These are phyloP conservation scores for Phoxinus phoxinus DNA, from an alignment of 2,113 vertebrate genomes.

Conservation along the genomic window DNA sequence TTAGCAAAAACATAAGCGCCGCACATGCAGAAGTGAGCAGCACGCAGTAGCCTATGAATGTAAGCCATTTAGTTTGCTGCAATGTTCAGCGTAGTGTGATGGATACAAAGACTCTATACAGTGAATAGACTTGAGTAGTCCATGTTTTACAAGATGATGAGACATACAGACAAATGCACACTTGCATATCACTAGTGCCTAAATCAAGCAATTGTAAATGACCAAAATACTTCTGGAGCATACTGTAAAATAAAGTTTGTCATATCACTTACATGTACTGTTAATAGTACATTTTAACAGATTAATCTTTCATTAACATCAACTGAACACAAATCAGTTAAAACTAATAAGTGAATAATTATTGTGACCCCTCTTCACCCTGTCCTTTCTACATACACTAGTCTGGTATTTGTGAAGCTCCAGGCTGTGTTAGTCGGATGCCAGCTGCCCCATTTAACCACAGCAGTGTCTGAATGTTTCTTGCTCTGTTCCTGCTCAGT, in stretches of 20 bases:
- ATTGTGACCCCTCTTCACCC: background rate
- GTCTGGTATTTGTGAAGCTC: constrained; percentile 20
- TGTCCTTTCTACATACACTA: constrained; percentile 4
- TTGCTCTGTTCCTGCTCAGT: background rate
- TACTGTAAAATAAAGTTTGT: no score
- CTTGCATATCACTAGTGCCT: background rate
- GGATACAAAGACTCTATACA: constrained; percentile 18
- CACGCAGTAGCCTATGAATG: constrained; percentile 23
- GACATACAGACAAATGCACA: background rate
- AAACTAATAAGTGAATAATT: background rate
- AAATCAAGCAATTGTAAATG: background rate
- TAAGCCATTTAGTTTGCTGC: constrained; percentile 12
- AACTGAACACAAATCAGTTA: background rate
- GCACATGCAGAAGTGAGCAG: constrained; percentile 24
- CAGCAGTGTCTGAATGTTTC: constrained; percentile 27
- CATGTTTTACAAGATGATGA: constrained; percentile 2
- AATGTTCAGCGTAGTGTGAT: background rate
- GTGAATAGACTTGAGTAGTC: background rate
- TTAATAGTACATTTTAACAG: background rate
- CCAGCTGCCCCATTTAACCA: constrained; percentile 28
- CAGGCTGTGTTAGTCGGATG: constrained; percentile 22
- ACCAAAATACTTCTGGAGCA: no score
- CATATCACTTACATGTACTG: background rate
- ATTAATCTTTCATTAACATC: constrained; percentile 2
- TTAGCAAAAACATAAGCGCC: background rate